phyloP scores from a whole-genome alignment of 1,140 invertebrate genomes.

The Listronotus bonariensis region DNA sequence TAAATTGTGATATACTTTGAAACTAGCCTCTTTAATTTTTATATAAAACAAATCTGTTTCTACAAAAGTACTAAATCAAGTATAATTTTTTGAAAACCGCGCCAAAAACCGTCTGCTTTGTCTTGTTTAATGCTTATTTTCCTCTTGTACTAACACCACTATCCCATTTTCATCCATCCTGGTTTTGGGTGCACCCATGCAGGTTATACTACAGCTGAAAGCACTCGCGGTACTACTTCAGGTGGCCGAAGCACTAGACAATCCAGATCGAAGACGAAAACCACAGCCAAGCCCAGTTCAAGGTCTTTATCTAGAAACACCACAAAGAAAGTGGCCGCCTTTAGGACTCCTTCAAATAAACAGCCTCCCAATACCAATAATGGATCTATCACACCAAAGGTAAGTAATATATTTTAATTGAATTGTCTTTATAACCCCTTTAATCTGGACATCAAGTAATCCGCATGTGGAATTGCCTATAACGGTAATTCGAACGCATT shows the following conservation, averaged over 20 bases:
- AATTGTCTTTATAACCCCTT: neutral
- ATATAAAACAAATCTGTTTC: too few relatives aligned
- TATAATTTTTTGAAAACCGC: too few relatives aligned
- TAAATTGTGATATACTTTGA: too few relatives aligned
- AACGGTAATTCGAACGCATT: too few relatives aligned
- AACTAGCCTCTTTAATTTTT: too few relatives aligned
- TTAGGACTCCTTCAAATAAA: slow-evolving; percentile 3
- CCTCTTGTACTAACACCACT: neutral
- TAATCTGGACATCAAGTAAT: neutral
- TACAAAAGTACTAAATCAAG: too few relatives aligned
- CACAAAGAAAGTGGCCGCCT: neutral
- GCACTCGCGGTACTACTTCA: slow-evolving; percentile 10
- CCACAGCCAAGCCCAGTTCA: neutral
- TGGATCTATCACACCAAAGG: slow-evolving; percentile 19
- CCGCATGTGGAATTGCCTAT: neutral
- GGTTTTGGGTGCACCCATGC: slow-evolving; percentile 2
- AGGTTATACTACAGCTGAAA: slow-evolving; percentile 14
- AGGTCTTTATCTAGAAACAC: slow-evolving; percentile 2
- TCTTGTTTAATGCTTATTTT: too few relatives aligned
- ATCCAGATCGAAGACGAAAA: slow-evolving; percentile 9
- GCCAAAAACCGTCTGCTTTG: too few relatives aligned
- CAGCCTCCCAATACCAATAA: neutral
- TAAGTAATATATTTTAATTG: neutral
- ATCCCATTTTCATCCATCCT: neutral
- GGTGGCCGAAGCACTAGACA: slow-evolving; percentile 5